A percentile compares a stretch with the other conserved stretches of the same genome.
phyloP scores from a whole-genome alignment of 2,113 vertebrate species.

The Erinaceus europaeus region DNA sequence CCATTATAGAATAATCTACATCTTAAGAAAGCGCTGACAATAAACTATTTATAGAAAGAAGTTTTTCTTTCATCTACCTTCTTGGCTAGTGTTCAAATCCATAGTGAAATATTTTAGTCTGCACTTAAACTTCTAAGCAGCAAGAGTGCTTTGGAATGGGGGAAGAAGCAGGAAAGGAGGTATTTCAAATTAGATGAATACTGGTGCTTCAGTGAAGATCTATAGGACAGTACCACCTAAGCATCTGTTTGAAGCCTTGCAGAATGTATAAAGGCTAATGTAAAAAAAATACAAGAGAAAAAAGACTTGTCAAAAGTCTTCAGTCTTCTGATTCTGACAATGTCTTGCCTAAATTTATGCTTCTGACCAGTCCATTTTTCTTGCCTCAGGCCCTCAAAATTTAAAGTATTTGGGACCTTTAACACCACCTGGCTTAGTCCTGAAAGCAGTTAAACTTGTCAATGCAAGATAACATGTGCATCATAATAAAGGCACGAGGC shows the following conservation, averaged over 20 bases:
- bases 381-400: conserved; percentile 62
- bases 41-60: conserved; percentile 52
- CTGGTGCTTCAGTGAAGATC: neutral
- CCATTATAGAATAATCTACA: conserved; percentile 41
- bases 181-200: conserved; percentile 43
- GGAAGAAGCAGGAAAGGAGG: neutral
- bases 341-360: conserved; percentile 40
- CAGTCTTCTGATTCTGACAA: conserved; percentile 56
- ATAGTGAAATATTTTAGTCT: conserved; percentile 56
- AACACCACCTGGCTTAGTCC: conserved; percentile 74
- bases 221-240: neutral
- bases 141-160: conserved; percentile 30
- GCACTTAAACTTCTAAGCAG: conserved; percentile 41
- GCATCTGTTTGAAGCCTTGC: conserved; percentile 25
- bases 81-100: conserved; percentile 45
- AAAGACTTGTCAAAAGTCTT: conserved; percentile 20
- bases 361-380: conserved; percentile 71
- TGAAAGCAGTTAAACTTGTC: conserved; percentile 74
- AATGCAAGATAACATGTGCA: conserved; percentile 58
- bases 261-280: conserved; percentile 27
- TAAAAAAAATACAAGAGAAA: conserved; percentile 8
- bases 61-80: conserved; percentile 33
- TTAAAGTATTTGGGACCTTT: conserved; percentile 77
- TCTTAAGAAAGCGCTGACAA: conserved; percentile 56
- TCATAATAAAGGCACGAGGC: conserved; percentile 40